Conservation (phyloP, 2,888 invertebrate species). For the Cabera pusaria region DNA sequence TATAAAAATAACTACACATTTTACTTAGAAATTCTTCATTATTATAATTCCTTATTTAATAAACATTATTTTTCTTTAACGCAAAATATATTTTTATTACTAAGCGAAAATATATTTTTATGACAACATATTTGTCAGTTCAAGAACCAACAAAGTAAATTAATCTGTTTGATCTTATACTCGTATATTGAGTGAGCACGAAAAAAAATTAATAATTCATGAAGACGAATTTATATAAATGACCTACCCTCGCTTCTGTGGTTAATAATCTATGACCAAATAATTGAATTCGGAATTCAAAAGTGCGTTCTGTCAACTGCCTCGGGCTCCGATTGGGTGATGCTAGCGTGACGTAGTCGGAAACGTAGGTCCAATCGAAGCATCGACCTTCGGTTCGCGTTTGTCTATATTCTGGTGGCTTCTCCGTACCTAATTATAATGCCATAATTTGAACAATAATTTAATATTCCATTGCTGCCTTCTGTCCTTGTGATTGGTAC, state of each 20-base stretch:
- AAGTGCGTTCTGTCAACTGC: conserved; percentile 38
- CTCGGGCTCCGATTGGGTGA: conserved; percentile 37
- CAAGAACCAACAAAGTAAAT: conserved; percentile 19
- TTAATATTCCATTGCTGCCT: conserved; percentile 10
- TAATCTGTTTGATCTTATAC: conserved; percentile 25
- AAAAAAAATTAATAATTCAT: conserved; percentile 25
- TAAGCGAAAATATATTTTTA: conserved; percentile 17
- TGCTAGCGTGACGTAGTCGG: conserved; percentile 38
- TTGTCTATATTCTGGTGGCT: conserved; percentile 34
- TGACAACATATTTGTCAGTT: conserved; percentile 25
- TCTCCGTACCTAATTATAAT: conserved; percentile 27
- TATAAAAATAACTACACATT: no score
- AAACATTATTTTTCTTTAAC: not conserved
- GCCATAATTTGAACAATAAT: conserved; percentile 13
- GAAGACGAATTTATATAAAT: conserved; percentile 11
- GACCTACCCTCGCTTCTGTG: conserved; percentile 21
- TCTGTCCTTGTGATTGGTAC: conserved; percentile 3
- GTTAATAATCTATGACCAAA: conserved; percentile 32
- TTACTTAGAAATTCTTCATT: no score
- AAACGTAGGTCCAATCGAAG: conserved; percentile 42
- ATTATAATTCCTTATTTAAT: not conserved
- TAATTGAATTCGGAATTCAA: conserved; percentile 36
- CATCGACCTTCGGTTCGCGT: conserved; percentile 44
- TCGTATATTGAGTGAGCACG: conserved; percentile 23
- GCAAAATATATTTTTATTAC: no score